phyloP scores from a whole-genome alignment of 2,113 vertebrate species.

The Atlantisia rogersi region DNA sequence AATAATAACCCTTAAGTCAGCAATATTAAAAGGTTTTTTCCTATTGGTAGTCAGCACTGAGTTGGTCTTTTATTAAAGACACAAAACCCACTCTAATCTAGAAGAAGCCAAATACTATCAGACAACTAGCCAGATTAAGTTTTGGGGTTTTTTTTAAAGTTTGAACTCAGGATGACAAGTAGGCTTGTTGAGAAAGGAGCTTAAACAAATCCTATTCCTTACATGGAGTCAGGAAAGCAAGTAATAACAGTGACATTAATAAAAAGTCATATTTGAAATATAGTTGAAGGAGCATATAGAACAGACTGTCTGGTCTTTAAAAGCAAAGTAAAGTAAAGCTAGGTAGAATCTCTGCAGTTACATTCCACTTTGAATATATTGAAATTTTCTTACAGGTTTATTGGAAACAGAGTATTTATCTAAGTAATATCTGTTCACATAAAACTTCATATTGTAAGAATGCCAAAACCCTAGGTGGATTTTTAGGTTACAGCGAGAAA shows the following conservation, averaged over 20 bases:
- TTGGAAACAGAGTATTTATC: not conserved
- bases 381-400: not conserved
- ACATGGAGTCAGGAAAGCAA: conserved; percentile 37
- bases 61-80: not conserved
- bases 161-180: conserved; percentile 41
- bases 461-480: not conserved
- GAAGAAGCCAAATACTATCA: not conserved
- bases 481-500: not conserved
- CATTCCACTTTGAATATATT: not conserved
- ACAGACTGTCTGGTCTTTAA: not conserved
- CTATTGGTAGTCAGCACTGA: not conserved
- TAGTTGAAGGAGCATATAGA: not conserved
- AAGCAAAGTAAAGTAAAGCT: not conserved
- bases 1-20: conserved; percentile 1
- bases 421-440: not conserved
- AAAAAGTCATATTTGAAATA: not conserved
- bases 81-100: not conserved
- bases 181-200: conserved; percentile 63
- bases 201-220: conserved; percentile 68
- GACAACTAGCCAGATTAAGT: conserved; percentile 59
- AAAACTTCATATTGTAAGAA: not conserved
- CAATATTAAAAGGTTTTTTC: not conserved
- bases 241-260: not conserved
- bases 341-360: not conserved
- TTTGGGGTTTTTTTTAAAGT: not conserved